Base-by-base conservation (phyloP, 1,140 invertebrate species). In the Zophobas atratus region DNA sequence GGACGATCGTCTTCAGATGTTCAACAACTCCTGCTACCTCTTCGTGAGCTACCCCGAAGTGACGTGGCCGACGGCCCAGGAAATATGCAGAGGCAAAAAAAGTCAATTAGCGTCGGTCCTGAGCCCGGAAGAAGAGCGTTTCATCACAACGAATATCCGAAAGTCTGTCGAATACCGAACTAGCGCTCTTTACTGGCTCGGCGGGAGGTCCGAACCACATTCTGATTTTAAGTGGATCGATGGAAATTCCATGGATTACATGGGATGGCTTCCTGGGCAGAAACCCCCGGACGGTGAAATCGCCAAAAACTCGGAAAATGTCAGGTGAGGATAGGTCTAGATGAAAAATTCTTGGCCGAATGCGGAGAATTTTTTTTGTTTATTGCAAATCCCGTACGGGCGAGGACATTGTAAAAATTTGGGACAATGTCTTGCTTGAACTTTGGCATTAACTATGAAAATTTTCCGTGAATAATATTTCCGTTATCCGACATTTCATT, bases 21-120 rank as follows among this genome's bases (percentile, higher is more conserved):
- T 90, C 88, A 91, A 90, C 80, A 90, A 89, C 41, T 89, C 90
- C 48, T 94, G 93, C 83, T 94, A 94, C 86, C 88, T 94, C 0
- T 90, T 94, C 81, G 91, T 93, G 4, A 91, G 91, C 49, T 93
- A 92, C 82, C 93, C 93, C 2, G 90, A 92, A 84, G 93, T 93
- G 0, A 93, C 91, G 0, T 94, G 93, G 93, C 82, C 86, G 33
- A 94, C 92, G 0, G 93, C 93, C 0, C 90, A 91, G 75, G 91
- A 93, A 86, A 91, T 94, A 2, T 95, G 93, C 81, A 86, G 88
- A 74, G 92, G 92, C 3, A 88, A 93, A 6, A 91, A 88, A 77
- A 89, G 90, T 77, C 87, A 90, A 76, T 85, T 93, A 20, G 87
- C 91, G 0, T 92, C 91, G 20, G 85, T 93, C 55, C 84, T 90